phyloP scores from a whole-genome alignment of 2,888 invertebrate genomes.

The Hydroisotoma schaefferi region DNA sequence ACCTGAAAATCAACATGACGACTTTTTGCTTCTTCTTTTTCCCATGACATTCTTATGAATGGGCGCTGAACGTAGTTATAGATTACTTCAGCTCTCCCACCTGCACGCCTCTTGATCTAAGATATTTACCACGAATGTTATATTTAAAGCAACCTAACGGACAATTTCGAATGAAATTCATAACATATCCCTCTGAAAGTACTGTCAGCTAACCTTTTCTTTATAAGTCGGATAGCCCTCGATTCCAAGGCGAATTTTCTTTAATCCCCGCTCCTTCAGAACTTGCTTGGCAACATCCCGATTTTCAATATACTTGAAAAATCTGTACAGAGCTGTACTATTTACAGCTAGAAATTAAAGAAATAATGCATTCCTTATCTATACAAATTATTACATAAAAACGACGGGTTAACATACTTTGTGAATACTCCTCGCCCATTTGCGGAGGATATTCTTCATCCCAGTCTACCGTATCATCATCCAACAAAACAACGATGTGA shows the following conservation, averaged over 20 bases:
- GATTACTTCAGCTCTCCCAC: slow-evolving; percentile 93
- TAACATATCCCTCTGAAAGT: too few species aligned
- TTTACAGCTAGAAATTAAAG: slow-evolving; percentile 68
- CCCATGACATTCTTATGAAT: slow-evolving; percentile 99
- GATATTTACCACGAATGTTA: background rate
- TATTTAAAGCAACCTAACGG: background rate
- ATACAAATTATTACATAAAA: background rate
- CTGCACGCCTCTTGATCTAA: slow-evolving; percentile 74
- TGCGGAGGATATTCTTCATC: slow-evolving; percentile 99
- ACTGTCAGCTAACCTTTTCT: slow-evolving; percentile 70
- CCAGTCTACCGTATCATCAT: slow-evolving; percentile 96
- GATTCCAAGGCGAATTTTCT: slow-evolving; percentile 97
- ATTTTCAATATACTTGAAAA: slow-evolving; percentile 99
- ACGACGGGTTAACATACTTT: slow-evolving; percentile 61
- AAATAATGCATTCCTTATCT: background rate
- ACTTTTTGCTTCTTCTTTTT: slow-evolving; percentile 98
- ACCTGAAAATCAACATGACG: slow-evolving; percentile 91
- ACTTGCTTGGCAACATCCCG: slow-evolving; percentile 98
- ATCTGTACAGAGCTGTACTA: slow-evolving; percentile 91
- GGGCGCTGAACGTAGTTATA: slow-evolving; percentile 99
- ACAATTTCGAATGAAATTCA: background rate
- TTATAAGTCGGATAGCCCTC: slow-evolving; percentile 99
- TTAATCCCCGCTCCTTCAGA: slow-evolving; percentile 95
- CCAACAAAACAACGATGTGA: slow-evolving; percentile 91
- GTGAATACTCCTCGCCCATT: slow-evolving; percentile 98